A percentile compares a stretch with the other conserved stretches of the same genome.
Conservation (phyloP, 2,797 vertebrate genomes). For the Arnoldichthys spilopterus region DNA sequence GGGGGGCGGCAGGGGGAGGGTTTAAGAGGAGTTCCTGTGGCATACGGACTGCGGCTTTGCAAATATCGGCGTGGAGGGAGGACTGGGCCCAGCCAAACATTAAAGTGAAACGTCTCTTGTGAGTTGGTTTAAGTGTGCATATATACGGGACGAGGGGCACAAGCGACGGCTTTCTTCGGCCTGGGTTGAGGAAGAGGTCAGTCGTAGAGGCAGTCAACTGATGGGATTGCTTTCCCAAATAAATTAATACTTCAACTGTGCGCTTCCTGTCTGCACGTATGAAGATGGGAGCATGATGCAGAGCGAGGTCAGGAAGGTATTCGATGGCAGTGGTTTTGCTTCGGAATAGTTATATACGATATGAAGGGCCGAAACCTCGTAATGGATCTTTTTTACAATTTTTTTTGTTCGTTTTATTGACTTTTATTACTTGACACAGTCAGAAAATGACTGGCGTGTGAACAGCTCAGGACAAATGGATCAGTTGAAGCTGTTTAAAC, state of each 20-base stretch:
- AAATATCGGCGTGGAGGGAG: constrained; percentile 56
- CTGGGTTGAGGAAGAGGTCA: constrained; percentile 73
- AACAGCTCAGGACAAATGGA: no score
- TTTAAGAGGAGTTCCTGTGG: constrained; percentile 51
- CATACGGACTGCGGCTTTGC: constrained; percentile 64
- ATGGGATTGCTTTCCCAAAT: constrained; percentile 67
- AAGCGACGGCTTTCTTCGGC: constrained; percentile 69
- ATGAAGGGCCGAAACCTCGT: no score
- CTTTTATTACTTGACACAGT: no score
- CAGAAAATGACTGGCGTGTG: no score
- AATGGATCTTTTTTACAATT: no score
- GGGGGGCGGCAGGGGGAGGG: constrained; percentile 23
- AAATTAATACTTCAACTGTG: constrained; percentile 69
- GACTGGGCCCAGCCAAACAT: constrained; percentile 59
- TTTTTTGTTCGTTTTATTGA: no score
- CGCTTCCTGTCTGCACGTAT: constrained; percentile 60
- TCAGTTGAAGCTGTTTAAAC: no score
- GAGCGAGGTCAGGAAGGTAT: background rate
- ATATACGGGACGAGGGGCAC: constrained; percentile 63
- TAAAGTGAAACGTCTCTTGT: constrained; percentile 70
- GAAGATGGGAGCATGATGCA: constrained; percentile 15
- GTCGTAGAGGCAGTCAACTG: constrained; percentile 60
- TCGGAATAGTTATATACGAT: no score
- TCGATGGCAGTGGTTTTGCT: no score
- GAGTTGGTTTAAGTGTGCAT: constrained; percentile 68